A percentile compares a stretch with the other conserved stretches of the same genome.
Conservation (phyloP, 2,888 invertebrate genomes). For the Koerneria pararmatus region DNA sequence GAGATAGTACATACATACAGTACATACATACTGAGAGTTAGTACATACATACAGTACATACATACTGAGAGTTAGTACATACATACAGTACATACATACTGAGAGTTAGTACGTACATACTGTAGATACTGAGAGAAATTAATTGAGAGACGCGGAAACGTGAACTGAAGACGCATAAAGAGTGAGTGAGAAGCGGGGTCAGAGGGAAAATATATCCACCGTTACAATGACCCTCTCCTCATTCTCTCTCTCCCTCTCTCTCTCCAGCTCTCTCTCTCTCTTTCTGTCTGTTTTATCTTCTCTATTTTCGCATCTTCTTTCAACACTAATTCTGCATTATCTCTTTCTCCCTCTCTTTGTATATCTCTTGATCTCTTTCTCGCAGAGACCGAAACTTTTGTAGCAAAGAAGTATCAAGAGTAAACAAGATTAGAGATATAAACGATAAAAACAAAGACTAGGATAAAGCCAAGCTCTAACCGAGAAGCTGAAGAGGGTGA, state of each 20-base stretch:
- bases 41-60: not conserved
- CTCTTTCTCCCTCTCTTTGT: constrained; percentile 9
- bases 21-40: not conserved
- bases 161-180: too few species aligned
- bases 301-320: not conserved
- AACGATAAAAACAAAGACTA: too few species aligned
- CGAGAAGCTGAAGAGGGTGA: too few species aligned
- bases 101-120: not conserved
- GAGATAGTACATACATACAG: not conserved
- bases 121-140: too few species aligned
- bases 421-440: constrained; percentile 7
- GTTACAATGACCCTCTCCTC: too few species aligned
- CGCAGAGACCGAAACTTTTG: too few species aligned
- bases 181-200: too few species aligned
- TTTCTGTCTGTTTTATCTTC: not conserved
- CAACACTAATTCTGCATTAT: not conserved
- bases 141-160: too few species aligned
- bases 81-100: not conserved
- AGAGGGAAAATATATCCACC: too few species aligned
- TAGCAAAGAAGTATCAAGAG: constrained; percentile 10
- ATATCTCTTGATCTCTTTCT: not conserved
- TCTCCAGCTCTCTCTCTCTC: not conserved
- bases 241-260: constrained; percentile 13
- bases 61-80: not conserved
- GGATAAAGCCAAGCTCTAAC: too few species aligned